phyloP scores from a whole-genome alignment of 92 coral and sea anemone genomes.

The Meandrina meandrites region DNA sequence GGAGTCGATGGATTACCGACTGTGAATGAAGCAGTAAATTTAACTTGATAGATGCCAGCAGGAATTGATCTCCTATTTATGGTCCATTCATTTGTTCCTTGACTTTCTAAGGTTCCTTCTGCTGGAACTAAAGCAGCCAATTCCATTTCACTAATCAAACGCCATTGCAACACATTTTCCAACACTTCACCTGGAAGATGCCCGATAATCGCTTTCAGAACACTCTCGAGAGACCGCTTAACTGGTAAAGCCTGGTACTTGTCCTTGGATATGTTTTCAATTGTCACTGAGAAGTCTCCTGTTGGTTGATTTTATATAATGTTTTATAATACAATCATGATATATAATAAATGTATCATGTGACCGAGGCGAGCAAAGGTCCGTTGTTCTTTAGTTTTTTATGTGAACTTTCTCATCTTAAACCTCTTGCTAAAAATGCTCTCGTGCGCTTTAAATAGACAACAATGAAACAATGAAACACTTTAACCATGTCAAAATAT shows the following conservation, averaged over 20 bases:
- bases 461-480: too few species aligned
- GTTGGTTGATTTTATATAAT: not conserved
- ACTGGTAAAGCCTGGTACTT: not conserved
- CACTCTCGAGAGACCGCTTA: constrained; percentile 5
- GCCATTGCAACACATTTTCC: constrained; percentile 6
- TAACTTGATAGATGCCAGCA: constrained; percentile 28
- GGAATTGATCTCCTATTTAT: constrained; percentile 21
- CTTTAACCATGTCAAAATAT: too few species aligned
- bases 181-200: not conserved
- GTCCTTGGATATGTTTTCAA: constrained; percentile 20
- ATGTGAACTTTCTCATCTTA: too few species aligned
- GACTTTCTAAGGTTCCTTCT: constrained; percentile 19
- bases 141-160: not conserved
- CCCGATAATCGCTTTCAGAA: not conserved
- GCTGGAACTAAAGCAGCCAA: constrained; percentile 11
- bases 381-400: too few species aligned
- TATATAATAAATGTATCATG: not conserved
- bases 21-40: constrained; percentile 14
- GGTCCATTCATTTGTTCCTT: constrained; percentile 35
- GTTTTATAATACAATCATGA: not conserved
- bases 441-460: too few species aligned
- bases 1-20: constrained; percentile 1
- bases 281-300: constrained; percentile 17
- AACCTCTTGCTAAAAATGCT: too few species aligned
- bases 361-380: too few species aligned